A percentile compares a stretch with the other conserved stretches of the same genome.
Evolutionary conservation across 2,113 vertebrate genomes (phyloP).

Genomic region (Patagioenas fasciata): DNA sequence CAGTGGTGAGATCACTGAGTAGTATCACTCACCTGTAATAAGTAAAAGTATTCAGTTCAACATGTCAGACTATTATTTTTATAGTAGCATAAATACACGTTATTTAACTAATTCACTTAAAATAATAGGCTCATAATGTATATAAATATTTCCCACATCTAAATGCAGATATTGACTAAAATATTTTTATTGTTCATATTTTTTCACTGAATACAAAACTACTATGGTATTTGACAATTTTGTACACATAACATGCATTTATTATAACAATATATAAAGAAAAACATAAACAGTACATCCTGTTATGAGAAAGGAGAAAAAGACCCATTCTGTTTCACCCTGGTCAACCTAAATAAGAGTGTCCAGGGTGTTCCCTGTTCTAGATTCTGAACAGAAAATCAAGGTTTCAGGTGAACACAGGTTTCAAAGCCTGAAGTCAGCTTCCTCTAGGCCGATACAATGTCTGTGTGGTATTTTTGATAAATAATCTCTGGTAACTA

Average conservation of each 20-base stretch:
- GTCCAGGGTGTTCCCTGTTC: neutral
- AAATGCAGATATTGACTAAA: neutral
- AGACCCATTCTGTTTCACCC: neutral
- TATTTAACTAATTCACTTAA: neutral
- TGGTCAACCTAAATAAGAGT: neutral
- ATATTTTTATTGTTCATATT: rapidly evolving
- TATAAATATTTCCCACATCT: neutral
- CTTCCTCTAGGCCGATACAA: neutral
- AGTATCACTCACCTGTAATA: neutral
- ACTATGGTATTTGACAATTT: neutral
- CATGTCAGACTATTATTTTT: neutral
- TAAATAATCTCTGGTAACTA: neutral
- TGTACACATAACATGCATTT: neutral
- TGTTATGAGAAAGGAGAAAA: neutral
- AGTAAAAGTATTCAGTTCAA: neutral
- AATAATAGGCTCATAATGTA: neutral
- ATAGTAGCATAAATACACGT: neutral
- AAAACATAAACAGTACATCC: neutral
- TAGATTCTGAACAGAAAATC: neutral
- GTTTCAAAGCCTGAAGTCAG: neutral
- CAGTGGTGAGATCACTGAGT: neutral
- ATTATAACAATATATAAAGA: neutral
- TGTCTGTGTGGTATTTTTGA: neutral
- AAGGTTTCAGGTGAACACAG: neutral
- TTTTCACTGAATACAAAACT: neutral